A percentile compares a stretch with the other conserved stretches of the same genome.
These are phyloP conservation scores for Augochlorella aurata DNA, from an alignment of 2,888 invertebrate species.

Conservation along the genomic window DNA sequence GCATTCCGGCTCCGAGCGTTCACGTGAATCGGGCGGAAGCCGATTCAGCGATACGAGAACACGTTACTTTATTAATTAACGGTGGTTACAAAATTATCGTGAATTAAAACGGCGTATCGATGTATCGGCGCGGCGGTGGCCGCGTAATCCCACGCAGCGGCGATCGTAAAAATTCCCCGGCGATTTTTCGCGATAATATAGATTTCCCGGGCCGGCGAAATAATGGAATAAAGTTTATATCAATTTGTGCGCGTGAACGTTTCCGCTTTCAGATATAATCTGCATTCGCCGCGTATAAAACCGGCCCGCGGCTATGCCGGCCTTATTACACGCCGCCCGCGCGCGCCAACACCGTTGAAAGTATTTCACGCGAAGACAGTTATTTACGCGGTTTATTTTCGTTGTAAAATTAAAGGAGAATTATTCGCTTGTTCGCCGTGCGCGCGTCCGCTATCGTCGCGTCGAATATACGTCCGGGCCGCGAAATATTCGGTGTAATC, in stretches of 20 bases:
- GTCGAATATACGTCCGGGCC: neutral
- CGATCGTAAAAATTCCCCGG: neutral
- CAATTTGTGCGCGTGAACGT: constrained; percentile 26
- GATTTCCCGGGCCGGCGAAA: neutral
- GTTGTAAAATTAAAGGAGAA: constrained; percentile 8
- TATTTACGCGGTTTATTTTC: constrained; percentile 9
- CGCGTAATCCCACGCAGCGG: neutral
- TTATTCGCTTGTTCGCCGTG: neutral
- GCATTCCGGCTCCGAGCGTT: neutral
- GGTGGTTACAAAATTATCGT: constrained; percentile 1
- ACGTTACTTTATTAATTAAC: constrained; percentile 31
- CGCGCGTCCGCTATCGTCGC: neutral
- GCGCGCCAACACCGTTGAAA: constrained; percentile 14
- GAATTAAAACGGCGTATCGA: neutral
- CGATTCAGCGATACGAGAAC: constrained; percentile 19
- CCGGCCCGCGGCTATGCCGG: constrained; percentile 23
- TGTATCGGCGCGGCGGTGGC: neutral
- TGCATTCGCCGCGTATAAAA: neutral
- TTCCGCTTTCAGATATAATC: constrained; percentile 24
- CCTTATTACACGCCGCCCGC: constrained; percentile 26
- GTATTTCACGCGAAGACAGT: constrained; percentile 33
- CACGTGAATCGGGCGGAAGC: constrained; percentile 8
- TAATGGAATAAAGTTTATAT: constrained; percentile 33
- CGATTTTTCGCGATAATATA: neutral
- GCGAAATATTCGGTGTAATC: neutral